These are phyloP conservation scores for Cacatua alba DNA, from an alignment of 2,113 vertebrate genomes.

Conservation along the genomic window DNA sequence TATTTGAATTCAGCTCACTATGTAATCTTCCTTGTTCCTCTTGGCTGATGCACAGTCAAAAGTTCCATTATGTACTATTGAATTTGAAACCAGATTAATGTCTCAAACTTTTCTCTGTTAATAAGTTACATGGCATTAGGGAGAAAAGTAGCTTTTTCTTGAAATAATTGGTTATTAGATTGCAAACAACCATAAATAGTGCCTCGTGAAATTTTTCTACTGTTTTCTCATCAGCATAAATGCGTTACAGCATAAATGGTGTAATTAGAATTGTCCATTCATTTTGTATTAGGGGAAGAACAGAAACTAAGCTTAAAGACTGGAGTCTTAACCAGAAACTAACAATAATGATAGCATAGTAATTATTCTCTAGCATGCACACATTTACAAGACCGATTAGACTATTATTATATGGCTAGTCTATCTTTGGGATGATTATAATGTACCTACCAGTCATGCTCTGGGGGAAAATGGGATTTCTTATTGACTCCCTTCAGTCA, in stretches of 20 bases:
- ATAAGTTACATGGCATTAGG: background rate
- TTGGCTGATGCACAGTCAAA: slow-evolving; percentile 33
- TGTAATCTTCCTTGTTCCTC: slow-evolving; percentile 57
- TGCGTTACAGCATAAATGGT: background rate
- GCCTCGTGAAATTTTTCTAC: background rate
- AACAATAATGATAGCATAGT: background rate
- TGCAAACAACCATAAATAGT: background rate
- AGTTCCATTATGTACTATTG: slow-evolving; percentile 53
- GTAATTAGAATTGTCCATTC: background rate
- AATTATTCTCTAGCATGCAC: background rate
- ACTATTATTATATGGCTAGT: background rate
- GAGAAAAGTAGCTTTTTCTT: background rate
- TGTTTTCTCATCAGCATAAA: background rate
- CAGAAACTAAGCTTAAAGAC: background rate
- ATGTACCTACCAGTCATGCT: background rate
- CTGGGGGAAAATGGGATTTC: background rate
- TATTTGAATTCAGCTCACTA: slow-evolving; percentile 26
- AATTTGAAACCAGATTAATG: slow-evolving; percentile 42
- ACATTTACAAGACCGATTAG: background rate
- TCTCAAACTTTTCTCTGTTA: slow-evolving; percentile 16
- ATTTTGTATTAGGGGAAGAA: background rate
- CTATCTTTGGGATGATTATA: background rate
- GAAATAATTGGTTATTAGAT: background rate
- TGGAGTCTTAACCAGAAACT: background rate
- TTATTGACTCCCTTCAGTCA: background rate